Evolutionary conservation across 1,140 invertebrate genomes (phyloP).

Genomic region (Venustaconcha ellipsiformis): DNA sequence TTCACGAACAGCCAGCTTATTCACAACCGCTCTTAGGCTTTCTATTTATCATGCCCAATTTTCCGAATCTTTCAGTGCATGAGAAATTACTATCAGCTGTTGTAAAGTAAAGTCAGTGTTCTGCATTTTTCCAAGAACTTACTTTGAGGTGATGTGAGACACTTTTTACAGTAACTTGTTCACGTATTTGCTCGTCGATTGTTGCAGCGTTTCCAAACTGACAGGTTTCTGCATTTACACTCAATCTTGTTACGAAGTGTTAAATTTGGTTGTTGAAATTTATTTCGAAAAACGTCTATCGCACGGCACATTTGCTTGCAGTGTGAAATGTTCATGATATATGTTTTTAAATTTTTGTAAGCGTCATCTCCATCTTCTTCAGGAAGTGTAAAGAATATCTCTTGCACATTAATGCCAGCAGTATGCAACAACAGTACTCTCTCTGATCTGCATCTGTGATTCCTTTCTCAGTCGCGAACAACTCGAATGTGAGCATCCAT

Average conservation of each 20-base stretch:
- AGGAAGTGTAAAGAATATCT: constrained; percentile 32
- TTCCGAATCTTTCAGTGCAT: constrained; percentile 5
- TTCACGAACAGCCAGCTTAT: not conserved
- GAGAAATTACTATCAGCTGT: constrained; percentile 3
- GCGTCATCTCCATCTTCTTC: constrained; percentile 13
- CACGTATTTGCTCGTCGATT: constrained; percentile 16
- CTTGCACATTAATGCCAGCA: constrained; percentile 36
- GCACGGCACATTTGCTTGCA: constrained; percentile 17
- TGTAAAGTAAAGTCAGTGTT: constrained; percentile 16
- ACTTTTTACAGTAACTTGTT: constrained; percentile 30
- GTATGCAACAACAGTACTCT: constrained; percentile 33
- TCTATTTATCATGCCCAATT: not conserved
- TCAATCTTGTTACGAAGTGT: constrained; percentile 15
- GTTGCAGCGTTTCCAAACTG: constrained; percentile 15
- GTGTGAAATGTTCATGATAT: constrained; percentile 21
- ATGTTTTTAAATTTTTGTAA: constrained; percentile 16
- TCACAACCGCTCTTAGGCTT: not conserved
- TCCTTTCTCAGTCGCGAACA: constrained; percentile 27
- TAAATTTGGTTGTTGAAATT: not conserved
- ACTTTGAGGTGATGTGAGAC: constrained; percentile 3
- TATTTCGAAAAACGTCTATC: constrained; percentile 3
- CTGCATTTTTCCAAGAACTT: constrained; percentile 19
- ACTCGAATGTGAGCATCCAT: constrained; percentile 34
- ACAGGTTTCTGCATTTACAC: constrained; percentile 19
- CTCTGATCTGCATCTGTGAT: not conserved